These are phyloP conservation scores for Typhlichthys subterraneus DNA, from an alignment of 2,797 vertebrate species.

Conservation along the genomic window DNA sequence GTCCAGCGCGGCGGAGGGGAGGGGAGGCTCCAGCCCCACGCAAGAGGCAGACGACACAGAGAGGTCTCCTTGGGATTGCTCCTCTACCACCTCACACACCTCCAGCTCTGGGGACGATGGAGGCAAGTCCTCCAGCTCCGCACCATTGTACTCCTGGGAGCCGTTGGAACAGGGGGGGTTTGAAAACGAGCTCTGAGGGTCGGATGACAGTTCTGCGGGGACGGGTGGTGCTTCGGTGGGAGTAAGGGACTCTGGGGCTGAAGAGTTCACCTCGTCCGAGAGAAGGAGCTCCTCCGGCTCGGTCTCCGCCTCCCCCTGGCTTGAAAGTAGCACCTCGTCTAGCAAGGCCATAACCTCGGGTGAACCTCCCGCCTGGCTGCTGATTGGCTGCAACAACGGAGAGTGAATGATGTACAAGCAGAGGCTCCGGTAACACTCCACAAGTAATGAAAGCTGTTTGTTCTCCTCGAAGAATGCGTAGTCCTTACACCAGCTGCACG, in stretches of 20 bases:
- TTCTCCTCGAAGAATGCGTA: conserved; percentile 94
- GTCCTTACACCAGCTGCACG: conserved; percentile 96
- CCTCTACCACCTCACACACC: conserved; percentile 83
- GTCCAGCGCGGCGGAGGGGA: conserved; percentile 64
- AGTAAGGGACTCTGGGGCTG: conserved; percentile 78
- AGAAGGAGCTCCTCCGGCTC: conserved; percentile 55
- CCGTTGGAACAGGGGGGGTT: conserved; percentile 80
- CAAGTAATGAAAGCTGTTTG: conserved; percentile 90
- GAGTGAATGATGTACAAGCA: conserved; percentile 93
- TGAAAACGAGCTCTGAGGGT: conserved; percentile 77
- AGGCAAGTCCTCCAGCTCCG: conserved; percentile 81
- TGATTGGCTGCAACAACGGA: conserved; percentile 85
- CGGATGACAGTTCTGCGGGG: conserved; percentile 78
- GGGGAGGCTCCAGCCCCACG: conserved; percentile 61
- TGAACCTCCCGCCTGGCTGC: conserved; percentile 85
- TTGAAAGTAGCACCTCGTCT: conserved; percentile 86
- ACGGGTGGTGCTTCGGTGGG: conserved; percentile 88
- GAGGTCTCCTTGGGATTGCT: conserved; percentile 66
- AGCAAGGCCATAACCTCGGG: conserved; percentile 90
- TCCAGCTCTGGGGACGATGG: conserved; percentile 78
- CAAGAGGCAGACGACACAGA: conserved; percentile 60
- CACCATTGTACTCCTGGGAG: conserved; percentile 87
- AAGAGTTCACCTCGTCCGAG: conserved; percentile 47
- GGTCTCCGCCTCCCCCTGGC: conserved; percentile 67
- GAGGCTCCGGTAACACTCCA: conserved; percentile 94